Evolutionary conservation across 2,888 invertebrate genomes (phyloP).

Genomic region (Pomacea canaliculata): DNA sequence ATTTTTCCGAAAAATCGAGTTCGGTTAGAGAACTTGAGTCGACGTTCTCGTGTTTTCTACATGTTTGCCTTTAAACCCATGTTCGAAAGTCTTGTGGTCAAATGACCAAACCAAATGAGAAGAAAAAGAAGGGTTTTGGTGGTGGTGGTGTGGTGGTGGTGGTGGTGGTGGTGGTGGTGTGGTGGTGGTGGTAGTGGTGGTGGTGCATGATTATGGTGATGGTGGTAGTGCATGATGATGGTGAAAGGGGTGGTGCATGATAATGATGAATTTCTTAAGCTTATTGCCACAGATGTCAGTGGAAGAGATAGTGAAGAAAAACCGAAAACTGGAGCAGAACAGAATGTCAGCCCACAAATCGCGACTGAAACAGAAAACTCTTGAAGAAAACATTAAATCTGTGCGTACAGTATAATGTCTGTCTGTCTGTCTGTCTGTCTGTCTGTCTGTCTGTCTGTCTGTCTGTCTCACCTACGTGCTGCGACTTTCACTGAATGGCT

Average conservation of each 20-base stretch:
- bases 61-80: too few species aligned
- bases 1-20: conserved; percentile 8
- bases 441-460: too few species aligned
- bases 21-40: not conserved
- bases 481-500: too few species aligned
- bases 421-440: too few species aligned
- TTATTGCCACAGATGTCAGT: conserved; percentile 11
- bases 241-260: too few species aligned
- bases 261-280: too few species aligned
- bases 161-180: too few species aligned
- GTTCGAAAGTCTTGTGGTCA: too few species aligned
- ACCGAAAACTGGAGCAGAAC: conserved; percentile 24
- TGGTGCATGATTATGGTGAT: not conserved
- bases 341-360: conserved; percentile 21
- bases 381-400: conserved; percentile 10
- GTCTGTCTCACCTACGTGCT: too few species aligned
- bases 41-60: too few species aligned
- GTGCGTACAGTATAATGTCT: not conserved
- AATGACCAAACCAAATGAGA: not conserved
- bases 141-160: too few species aligned
- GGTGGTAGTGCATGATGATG: not conserved
- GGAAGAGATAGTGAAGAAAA: conserved; percentile 24
- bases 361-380: conserved; percentile 13
- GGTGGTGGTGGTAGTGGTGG: too few species aligned
- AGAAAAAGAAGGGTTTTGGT: not conserved